Evolutionary conservation across 1,140 invertebrate genomes (phyloP), one percentile per base, ranked within the genome.

Genomic region (Pentalonia nigronervosa): DNA sequence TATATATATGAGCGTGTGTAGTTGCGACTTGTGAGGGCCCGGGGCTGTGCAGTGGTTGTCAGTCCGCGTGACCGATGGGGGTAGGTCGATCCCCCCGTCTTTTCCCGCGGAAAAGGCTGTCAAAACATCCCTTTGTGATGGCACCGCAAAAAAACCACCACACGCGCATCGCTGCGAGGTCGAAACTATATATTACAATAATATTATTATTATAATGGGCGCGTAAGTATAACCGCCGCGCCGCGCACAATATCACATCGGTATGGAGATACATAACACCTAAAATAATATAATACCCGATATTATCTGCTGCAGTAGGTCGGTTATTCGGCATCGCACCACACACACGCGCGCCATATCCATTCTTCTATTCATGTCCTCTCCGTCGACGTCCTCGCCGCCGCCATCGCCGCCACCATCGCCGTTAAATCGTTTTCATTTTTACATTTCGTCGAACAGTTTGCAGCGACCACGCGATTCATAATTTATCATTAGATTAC

Each of bases 101-200:
- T 41, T 41, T n/a, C 60, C n/a, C n/a, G 60, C 4, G 60, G 60
- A 76, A 76, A 76, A 76, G 60, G 60, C 60, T 76, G 60, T 76
- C 60, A 76, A 76, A 76, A 76, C 60, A 76, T 76, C 60, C 30
- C n/a, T 76, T 76, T 76, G 60, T 76, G 60, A 76, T 76, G 60
- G 30, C 14, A 76, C 60, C 60, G 60, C 30, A 76, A 76, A 76
- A 76, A 76, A 76, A 76, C 60, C 60, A 76, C 60, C 60, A n/a
- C 60, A 76, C n/a, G 60, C 30, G 11, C 60, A 17, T 76, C 30
- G 30, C 30, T n/a, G 60, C 60, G 30, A 67, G 60, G 30, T n/a
- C 25, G 30, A 67, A 67, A 67, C 60, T 30, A 30, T 76, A n/a
- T 76, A 76, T 76, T 76, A 76, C 23, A 76, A 76, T 76, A 76